phyloP scores from a whole-genome alignment of 2,797 vertebrate genomes.

The Sebastes taczanowskii region DNA sequence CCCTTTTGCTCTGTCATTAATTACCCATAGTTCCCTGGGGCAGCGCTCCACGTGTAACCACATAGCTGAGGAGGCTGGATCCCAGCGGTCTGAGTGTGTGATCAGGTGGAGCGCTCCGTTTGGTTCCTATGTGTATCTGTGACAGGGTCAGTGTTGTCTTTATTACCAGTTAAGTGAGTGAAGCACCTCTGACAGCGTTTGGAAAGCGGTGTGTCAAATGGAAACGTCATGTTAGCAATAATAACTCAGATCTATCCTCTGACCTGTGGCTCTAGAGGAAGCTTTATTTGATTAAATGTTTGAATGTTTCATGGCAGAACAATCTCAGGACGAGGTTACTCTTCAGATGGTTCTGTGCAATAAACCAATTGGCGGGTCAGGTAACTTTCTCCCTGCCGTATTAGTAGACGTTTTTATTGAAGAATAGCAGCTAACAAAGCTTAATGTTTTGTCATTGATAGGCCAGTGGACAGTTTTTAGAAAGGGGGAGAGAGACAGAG shows the following conservation, averaged over 20 bases:
- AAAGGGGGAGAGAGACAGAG: too few relatives aligned
- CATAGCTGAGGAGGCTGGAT: constrained; percentile 36
- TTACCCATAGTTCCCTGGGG: constrained; percentile 73
- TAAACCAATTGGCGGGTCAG: too few relatives aligned
- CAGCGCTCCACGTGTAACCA: constrained; percentile 46
- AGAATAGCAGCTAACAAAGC: too few relatives aligned
- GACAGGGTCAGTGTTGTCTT: constrained; percentile 33
- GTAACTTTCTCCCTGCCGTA: too few relatives aligned
- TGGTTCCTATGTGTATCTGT: constrained; percentile 40
- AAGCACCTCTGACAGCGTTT: constrained; percentile 28
- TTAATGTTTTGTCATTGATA: too few relatives aligned
- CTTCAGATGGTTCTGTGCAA: too few relatives aligned
- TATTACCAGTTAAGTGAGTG: constrained; percentile 20
- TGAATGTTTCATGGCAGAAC: not conserved
- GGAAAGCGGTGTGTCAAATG: constrained; percentile 39
- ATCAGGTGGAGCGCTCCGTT: constrained; percentile 44
- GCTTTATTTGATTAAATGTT: constrained; percentile 31
- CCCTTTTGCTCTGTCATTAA: constrained; percentile 73
- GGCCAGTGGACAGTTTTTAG: too few relatives aligned
- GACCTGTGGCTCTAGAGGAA: not conserved
- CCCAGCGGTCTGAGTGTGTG: constrained; percentile 28
- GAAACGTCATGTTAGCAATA: constrained; percentile 40
- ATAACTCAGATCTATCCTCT: constrained; percentile 19
- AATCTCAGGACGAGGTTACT: not conserved
- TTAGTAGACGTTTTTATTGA: too few relatives aligned